phyloP scores from a whole-genome alignment of 2,113 vertebrate species.

The Scatophagus argus region DNA sequence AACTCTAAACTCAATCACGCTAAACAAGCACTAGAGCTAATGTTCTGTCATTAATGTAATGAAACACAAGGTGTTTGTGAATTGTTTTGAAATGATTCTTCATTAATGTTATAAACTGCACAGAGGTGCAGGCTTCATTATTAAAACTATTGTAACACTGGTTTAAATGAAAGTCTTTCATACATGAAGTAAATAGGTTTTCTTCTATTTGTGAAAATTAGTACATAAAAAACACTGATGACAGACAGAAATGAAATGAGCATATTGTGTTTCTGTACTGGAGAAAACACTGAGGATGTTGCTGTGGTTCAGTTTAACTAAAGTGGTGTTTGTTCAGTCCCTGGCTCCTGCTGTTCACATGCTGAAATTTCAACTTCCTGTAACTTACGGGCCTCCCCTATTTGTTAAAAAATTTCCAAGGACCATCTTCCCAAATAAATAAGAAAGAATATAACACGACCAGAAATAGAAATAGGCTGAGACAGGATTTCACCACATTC shows the following conservation, averaged over 20 bases:
- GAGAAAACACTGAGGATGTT: background rate
- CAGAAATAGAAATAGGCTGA: too few species aligned
- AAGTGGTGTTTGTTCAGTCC: background rate
- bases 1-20: slow-evolving; percentile 71
- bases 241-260: background rate
- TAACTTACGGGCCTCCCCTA: too few species aligned
- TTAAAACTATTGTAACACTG: slow-evolving; percentile 49
- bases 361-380: background rate
- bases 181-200: slow-evolving; percentile 15
- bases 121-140: slow-evolving; percentile 22
- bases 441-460: too few species aligned
- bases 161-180: slow-evolving; percentile 57
- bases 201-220: background rate
- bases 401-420: too few species aligned
- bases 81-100: slow-evolving; percentile 64
- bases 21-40: slow-evolving; percentile 56
- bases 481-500: too few species aligned
- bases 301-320: background rate
- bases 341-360: background rate
- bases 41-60: slow-evolving; percentile 61
- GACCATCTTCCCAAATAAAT: too few species aligned
- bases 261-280: background rate
- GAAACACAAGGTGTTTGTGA: slow-evolving; percentile 40
- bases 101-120: slow-evolving; percentile 49
- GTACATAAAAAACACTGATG: background rate